phyloP scores from a whole-genome alignment of 2,797 vertebrate species.

The Galagoides demidoff region DNA sequence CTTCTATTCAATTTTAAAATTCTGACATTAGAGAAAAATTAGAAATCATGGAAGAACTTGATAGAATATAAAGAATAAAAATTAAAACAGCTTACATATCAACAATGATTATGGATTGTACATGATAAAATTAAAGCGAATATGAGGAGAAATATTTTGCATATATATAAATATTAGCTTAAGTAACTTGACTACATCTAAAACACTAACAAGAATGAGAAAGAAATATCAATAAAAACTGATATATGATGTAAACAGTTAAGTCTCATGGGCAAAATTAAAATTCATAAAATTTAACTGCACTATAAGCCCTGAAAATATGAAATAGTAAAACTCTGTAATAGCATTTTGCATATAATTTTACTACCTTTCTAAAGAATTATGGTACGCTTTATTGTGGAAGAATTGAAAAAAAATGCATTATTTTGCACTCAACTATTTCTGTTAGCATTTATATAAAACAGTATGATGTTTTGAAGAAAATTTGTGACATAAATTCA shows the following conservation, averaged over 20 bases:
- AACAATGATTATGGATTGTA: not conserved
- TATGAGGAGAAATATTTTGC: not conserved
- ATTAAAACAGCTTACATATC: not conserved
- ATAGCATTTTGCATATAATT: not conserved
- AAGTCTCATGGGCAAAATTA: not conserved
- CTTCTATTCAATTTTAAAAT: not conserved
- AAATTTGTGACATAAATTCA: conserved; percentile 27
- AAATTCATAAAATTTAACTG: conserved; percentile 29
- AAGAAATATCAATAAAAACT: not conserved
- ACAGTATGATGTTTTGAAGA: conserved; percentile 23
- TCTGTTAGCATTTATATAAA: conserved; percentile 11
- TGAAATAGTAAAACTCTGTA: not conserved
- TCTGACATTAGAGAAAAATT: not conserved
- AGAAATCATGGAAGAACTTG: not conserved
- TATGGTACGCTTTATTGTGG: not conserved
- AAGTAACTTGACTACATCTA: not conserved
- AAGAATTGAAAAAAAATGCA: not conserved
- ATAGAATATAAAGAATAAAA: not conserved
- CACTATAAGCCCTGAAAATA: not conserved
- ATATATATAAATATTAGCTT: not conserved
- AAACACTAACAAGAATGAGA: not conserved
- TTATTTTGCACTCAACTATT: not conserved
- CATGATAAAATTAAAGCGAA: not conserved
- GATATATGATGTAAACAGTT: not conserved
- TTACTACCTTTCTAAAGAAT: conserved; percentile 5